Conservation (phyloP, 2,888 invertebrate species). For the Pandemis heparana region DNA sequence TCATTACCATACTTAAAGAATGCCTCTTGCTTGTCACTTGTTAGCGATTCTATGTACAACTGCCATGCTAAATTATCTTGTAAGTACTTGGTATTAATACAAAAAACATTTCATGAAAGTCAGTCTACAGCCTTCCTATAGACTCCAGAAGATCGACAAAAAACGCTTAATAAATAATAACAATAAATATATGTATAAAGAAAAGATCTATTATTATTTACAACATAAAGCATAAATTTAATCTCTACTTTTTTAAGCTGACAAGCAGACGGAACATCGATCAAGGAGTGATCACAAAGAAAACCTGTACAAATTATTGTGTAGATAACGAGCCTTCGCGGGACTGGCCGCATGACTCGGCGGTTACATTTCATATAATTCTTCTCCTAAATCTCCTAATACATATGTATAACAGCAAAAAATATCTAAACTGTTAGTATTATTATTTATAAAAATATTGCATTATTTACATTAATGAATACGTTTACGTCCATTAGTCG, state of each 20-base stretch:
- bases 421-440: constrained; percentile 6
- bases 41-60: background rate
- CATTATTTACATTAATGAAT: constrained; percentile 62
- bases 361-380: background rate
- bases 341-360: background rate
- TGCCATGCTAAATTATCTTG: constrained; percentile 9
- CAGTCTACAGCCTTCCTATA: background rate
- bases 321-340: background rate
- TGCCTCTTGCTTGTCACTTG: background rate
- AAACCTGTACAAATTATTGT: constrained; percentile 9
- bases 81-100: background rate
- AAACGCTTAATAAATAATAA: constrained; percentile 13
- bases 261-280: constrained; percentile 35
- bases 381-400: background rate
- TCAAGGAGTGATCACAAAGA: constrained; percentile 36
- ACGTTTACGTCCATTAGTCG: constrained; percentile 45
- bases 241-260: constrained; percentile 14
- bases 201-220: constrained; percentile 32
- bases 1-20: constrained; percentile 16
- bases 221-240: constrained; percentile 36
- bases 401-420: no score
- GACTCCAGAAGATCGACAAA: background rate
- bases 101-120: background rate
- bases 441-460: constrained; percentile 63
- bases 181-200: constrained; percentile 39